Evolutionary conservation across 2,888 invertebrate species (phyloP).

Genomic region (Nebria brevicollis): DNA sequence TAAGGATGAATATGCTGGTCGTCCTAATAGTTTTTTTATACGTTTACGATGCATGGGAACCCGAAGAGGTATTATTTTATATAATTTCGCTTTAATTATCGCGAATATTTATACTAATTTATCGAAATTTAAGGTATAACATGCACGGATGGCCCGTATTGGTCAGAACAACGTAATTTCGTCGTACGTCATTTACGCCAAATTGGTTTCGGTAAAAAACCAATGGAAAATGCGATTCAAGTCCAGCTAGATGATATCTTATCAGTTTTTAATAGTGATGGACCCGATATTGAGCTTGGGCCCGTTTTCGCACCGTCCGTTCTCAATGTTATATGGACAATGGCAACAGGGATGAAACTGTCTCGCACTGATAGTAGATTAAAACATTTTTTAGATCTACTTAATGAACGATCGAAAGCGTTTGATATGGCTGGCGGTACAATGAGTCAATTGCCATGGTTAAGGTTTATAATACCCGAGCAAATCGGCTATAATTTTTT

Average conservation of each 20-base stretch:
- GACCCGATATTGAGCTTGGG: constrained; percentile 55
- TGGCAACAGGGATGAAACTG: constrained; percentile 63
- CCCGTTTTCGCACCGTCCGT: constrained; percentile 67
- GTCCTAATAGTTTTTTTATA: constrained; percentile 75
- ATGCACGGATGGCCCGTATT: constrained; percentile 67
- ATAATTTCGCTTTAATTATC: background rate
- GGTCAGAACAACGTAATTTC: constrained; percentile 67
- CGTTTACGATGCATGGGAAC: constrained; percentile 73
- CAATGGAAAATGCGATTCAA: constrained; percentile 62
- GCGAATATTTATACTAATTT: too few relatives aligned
- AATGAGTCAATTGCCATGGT: constrained; percentile 71
- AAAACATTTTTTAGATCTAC: constrained; percentile 62
- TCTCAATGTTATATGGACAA: constrained; percentile 73
- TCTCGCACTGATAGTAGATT: constrained; percentile 60
- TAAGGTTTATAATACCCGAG: constrained; percentile 70
- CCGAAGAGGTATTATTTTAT: constrained; percentile 63
- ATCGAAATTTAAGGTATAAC: constrained; percentile 65
- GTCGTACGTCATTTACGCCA: constrained; percentile 64
- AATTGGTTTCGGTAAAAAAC: constrained; percentile 66
- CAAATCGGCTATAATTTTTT: constrained; percentile 71
- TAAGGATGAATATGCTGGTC: constrained; percentile 71
- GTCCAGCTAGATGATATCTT: constrained; percentile 66
- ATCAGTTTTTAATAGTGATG: constrained; percentile 51
- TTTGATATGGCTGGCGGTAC: constrained; percentile 55
- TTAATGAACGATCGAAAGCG: constrained; percentile 65